These are phyloP conservation scores for Macrocentrus cingulum DNA, from an alignment of 1,140 invertebrate species.

Conservation along the genomic window DNA sequence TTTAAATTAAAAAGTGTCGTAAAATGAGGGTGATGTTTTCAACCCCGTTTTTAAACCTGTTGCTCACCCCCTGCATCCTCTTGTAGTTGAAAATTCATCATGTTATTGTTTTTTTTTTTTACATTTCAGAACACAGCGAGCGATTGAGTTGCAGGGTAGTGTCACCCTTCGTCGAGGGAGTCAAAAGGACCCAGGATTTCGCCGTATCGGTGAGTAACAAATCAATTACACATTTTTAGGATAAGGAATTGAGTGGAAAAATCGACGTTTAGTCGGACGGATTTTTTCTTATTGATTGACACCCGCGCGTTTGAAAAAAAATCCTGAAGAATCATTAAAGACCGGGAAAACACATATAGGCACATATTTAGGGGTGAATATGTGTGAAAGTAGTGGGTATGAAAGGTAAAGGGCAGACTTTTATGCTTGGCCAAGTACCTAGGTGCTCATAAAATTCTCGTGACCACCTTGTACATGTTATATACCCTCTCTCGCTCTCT, in stretches of 20 bases:
- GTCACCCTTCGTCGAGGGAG: no score
- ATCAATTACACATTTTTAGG: no score
- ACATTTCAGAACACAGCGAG: no score
- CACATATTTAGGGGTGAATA: neutral
- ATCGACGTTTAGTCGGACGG: slow-evolving; percentile 19
- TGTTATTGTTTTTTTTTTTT: no score
- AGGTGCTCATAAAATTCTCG: slow-evolving; percentile 24
- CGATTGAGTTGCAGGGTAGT: no score
- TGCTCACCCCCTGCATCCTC: no score
- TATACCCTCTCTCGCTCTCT: neutral
- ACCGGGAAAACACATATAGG: neutral
- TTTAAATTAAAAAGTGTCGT: no score
- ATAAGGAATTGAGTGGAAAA: slow-evolving; percentile 12
- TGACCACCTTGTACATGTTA: slow-evolving; percentile 8
- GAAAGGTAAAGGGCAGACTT: slow-evolving; percentile 13
- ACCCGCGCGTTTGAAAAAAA: slow-evolving; percentile 22
- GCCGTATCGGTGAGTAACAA: no score
- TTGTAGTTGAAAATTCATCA: no score
- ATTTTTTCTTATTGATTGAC: slow-evolving; percentile 27
- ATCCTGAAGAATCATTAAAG: slow-evolving; percentile 27
- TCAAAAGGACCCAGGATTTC: no score
- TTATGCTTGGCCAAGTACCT: slow-evolving; percentile 10
- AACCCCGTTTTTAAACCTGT: no score
- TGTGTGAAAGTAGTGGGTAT: neutral
- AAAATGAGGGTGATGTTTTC: no score